Conservation (phyloP, 2,113 vertebrate species). For the Rhadina sibilatrix region DNA sequence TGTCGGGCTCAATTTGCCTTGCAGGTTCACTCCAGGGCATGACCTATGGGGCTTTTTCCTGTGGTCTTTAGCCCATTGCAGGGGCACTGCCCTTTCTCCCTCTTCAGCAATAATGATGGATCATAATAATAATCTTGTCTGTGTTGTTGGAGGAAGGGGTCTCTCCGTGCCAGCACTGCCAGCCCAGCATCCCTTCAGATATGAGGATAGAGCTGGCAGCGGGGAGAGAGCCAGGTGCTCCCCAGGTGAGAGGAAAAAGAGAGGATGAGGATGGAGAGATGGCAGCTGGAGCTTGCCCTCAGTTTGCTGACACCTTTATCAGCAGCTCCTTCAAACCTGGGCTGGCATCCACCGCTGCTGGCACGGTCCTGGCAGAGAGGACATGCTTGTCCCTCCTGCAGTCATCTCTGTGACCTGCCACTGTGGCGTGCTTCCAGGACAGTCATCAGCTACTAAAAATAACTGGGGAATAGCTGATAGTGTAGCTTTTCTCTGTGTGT, state of each 20-base stretch:
- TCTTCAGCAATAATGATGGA: neutral
- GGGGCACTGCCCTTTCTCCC: neutral
- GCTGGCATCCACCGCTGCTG: neutral
- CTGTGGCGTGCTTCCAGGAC: neutral
- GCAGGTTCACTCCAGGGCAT: neutral
- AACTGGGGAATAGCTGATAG: slow-evolving; percentile 19
- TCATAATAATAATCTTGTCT: neutral
- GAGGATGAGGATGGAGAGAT: neutral
- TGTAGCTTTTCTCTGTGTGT: neutral
- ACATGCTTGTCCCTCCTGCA: neutral
- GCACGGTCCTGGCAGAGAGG: neutral
- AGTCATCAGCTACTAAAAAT: slow-evolving; percentile 29
- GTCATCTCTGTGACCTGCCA: neutral
- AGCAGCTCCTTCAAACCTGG: neutral
- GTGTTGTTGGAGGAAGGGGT: neutral
- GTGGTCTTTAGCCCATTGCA: neutral
- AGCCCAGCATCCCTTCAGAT: neutral
- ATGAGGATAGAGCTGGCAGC: rapidly evolving
- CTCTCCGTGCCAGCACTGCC: rapidly evolving
- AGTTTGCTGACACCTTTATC: neutral
- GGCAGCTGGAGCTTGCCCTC: neutral
- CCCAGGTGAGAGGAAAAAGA: neutral
- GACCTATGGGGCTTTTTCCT: neutral
- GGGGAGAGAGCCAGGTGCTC: rapidly evolving
- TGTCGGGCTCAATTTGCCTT: rapidly evolving